Conservation (phyloP, 2,888 invertebrate genomes). For the Crematogaster levior region DNA sequence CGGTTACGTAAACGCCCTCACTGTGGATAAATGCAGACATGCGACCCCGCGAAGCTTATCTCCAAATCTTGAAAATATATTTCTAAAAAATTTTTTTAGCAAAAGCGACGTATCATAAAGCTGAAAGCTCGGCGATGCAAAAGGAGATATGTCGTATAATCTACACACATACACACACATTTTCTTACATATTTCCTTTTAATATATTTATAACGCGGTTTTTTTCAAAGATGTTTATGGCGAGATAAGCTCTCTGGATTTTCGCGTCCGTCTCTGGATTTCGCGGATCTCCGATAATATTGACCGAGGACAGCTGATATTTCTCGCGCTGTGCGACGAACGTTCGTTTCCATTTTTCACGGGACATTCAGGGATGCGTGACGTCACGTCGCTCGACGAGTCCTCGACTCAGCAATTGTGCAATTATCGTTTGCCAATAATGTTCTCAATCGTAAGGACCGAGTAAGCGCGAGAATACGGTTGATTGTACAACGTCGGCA, state of each 20-base stretch:
- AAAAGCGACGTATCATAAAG: background rate
- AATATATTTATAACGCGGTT: background rate
- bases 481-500: conserved; percentile 18
- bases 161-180: background rate
- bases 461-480: conserved; percentile 16
- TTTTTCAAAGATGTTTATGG: background rate
- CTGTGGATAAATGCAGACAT: background rate
- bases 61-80: background rate
- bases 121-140: background rate
- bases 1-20: conserved; percentile 39
- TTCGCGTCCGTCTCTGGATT: background rate
- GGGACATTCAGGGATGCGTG: conserved; percentile 38
- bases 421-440: conserved; percentile 37
- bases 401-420: conserved; percentile 29
- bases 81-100: background rate
- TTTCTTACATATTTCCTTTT: background rate
- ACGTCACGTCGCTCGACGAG: conserved; percentile 7
- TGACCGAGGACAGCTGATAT: background rate
- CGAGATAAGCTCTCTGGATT: background rate
- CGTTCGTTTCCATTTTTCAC: conserved; percentile 5
- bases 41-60: background rate
- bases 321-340: background rate
- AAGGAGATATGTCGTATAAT: background rate
- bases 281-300: background rate
- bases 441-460: background rate